These are phyloP conservation scores for Pheosia gnoma DNA, from an alignment of 2,888 invertebrate genomes.

Conservation along the genomic window DNA sequence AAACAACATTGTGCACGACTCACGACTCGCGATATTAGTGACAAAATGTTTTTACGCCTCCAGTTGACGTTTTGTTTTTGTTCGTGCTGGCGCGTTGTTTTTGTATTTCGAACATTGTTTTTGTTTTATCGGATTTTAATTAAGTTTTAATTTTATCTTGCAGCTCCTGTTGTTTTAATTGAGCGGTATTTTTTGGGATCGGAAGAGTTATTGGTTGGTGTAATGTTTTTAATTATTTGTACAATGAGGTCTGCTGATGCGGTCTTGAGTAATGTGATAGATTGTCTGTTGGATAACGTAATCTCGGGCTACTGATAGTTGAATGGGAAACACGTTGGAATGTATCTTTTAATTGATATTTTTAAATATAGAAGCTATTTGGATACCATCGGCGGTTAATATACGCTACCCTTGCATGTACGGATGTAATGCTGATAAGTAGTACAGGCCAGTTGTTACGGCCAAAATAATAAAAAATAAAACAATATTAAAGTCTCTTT, in stretches of 20 bases:
- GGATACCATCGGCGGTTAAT: too few relatives aligned
- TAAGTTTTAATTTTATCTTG: slow-evolving; percentile 81
- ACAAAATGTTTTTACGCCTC: slow-evolving; percentile 72
- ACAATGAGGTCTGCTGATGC: slow-evolving; percentile 17
- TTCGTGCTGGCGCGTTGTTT: slow-evolving; percentile 25
- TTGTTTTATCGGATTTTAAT: slow-evolving; percentile 76
- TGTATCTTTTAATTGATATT: too few relatives aligned
- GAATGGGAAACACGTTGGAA: not conserved
- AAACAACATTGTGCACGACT: slow-evolving; percentile 35
- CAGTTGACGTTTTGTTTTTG: slow-evolving; percentile 20
- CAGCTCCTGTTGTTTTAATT: slow-evolving; percentile 70
- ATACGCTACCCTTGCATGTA: too few relatives aligned
- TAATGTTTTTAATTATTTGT: slow-evolving; percentile 50
- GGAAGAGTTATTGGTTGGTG: slow-evolving; percentile 53
- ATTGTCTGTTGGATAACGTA: slow-evolving; percentile 29
- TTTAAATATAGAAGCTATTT: too few relatives aligned
- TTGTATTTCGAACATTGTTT: slow-evolving; percentile 35
- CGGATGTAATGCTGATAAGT: too few relatives aligned
- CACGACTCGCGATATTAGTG: slow-evolving; percentile 55
- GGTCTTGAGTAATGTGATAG: slow-evolving; percentile 38
- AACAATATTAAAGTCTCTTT: too few relatives aligned
- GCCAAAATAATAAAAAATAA: too few relatives aligned
- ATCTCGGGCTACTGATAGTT: not conserved
- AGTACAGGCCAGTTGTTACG: too few relatives aligned
- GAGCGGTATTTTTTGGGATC: slow-evolving; percentile 54